A percentile compares a stretch with the other conserved stretches of the same genome.
These are phyloP conservation scores for Siniperca undulata DNA, from an alignment of 2,797 vertebrate species.

Conservation along the genomic window DNA sequence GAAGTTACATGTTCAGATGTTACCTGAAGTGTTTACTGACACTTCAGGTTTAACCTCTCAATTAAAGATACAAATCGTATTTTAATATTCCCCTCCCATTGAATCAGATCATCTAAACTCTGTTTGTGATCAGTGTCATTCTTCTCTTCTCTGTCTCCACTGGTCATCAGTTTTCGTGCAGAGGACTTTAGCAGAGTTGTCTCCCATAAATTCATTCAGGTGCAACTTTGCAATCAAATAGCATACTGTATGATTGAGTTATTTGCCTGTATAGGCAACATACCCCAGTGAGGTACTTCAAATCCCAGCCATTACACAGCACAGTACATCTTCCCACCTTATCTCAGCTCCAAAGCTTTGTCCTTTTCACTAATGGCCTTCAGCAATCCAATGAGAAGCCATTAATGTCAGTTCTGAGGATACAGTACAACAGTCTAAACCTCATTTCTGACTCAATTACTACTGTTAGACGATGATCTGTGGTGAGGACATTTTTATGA, in stretches of 20 bases:
- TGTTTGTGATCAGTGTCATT: not conserved
- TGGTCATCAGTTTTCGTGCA: not conserved
- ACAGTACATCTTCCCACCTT: constrained; percentile 34
- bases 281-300: constrained; percentile 23
- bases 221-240: constrained; percentile 49
- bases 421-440: constrained; percentile 44
- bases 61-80: not conserved
- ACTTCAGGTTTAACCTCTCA: not conserved
- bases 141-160: no score
- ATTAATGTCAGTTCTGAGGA: constrained; percentile 55
- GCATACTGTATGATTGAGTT: constrained; percentile 36
- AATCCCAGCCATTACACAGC: constrained; percentile 30
- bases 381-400: constrained; percentile 50
- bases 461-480: constrained; percentile 46
- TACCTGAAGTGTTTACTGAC: no score
- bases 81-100: not conserved
- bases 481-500: constrained; percentile 21
- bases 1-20: no score
- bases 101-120: not conserved
- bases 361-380: constrained; percentile 63
- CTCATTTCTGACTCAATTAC: constrained; percentile 50
- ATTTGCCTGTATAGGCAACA: constrained; percentile 15
- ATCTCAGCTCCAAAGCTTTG: constrained; percentile 38
- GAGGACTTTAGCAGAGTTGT: constrained; percentile 13
- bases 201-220: constrained; percentile 37